Evolutionary conservation across 2,113 vertebrate species (phyloP).

Genomic region (Pygoscelis adeliae): DNA sequence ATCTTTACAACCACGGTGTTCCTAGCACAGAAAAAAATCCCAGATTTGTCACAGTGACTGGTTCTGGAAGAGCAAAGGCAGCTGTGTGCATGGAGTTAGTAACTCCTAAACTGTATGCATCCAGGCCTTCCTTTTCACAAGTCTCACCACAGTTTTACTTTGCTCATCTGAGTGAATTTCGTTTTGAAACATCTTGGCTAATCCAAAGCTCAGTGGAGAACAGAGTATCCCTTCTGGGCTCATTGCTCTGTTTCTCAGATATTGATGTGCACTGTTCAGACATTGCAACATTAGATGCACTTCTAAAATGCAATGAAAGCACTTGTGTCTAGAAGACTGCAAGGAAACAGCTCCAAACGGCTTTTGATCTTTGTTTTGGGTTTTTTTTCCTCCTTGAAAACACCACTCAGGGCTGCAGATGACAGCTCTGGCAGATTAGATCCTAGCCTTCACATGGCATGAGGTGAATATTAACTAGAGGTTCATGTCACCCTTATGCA

Average conservation of each 20-base stretch:
- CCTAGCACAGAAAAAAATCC: neutral
- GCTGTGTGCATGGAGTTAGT: neutral
- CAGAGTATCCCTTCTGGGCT: neutral
- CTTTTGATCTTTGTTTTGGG: neutral
- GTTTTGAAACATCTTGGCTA: neutral
- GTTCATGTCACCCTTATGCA: conserved; percentile 23
- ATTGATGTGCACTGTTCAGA: neutral
- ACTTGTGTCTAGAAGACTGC: neutral
- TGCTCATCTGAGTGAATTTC: neutral
- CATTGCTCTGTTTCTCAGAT: neutral
- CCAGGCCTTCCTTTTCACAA: neutral
- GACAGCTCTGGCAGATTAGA: conserved; percentile 39
- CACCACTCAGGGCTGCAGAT: neutral
- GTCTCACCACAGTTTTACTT: neutral
- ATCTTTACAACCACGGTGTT: neutral
- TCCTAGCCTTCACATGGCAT: conserved; percentile 5
- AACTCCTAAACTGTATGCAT: neutral
- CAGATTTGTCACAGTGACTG: neutral
- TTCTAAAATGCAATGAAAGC: conserved; percentile 15
- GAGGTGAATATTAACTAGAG: conserved; percentile 47
- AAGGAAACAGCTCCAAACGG: neutral
- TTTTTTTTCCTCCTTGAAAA: neutral
- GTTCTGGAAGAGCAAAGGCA: neutral
- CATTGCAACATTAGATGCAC: neutral
- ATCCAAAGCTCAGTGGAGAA: neutral